A percentile compares a stretch with the other conserved stretches of the same genome.
Evolutionary conservation across 2,113 vertebrate genomes (phyloP).

Genomic region (Apodemus sylvaticus): DNA sequence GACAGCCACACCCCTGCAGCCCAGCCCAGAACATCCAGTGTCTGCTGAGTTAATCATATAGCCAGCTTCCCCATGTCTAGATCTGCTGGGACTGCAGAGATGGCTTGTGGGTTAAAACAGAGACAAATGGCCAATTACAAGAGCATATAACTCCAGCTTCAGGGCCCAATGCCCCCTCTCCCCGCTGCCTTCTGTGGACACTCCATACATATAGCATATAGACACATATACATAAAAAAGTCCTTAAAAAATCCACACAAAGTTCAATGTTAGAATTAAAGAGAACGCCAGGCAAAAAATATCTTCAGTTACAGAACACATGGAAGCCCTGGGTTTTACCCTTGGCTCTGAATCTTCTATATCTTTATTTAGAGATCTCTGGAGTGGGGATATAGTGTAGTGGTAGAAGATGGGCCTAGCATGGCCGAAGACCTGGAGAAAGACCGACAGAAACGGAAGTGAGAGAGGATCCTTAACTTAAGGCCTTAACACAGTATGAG

Average conservation of each 20-base stretch:
- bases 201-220: neutral
- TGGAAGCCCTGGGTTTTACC: neutral
- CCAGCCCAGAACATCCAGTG: neutral
- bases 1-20: rapidly evolving
- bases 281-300: neutral
- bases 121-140: neutral
- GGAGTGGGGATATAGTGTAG: neutral
- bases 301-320: neutral
- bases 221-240: too few species aligned
- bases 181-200: too few species aligned
- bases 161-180: too few species aligned
- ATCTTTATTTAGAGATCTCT: neutral
- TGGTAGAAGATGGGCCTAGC: neutral
- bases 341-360: neutral
- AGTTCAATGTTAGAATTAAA: neutral
- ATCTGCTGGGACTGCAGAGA: too few species aligned
- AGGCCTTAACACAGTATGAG: neutral
- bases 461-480: neutral
- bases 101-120: neutral
- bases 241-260: too few species aligned
- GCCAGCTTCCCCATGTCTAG: neutral
- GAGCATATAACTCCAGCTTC: neutral
- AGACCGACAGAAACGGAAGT: neutral
- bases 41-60: neutral
- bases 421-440: neutral